Evolutionary conservation across 2,797 vertebrate species (phyloP), one percentile per base, ranked within the genome.

Genomic region (Staurois parvus): DNA sequence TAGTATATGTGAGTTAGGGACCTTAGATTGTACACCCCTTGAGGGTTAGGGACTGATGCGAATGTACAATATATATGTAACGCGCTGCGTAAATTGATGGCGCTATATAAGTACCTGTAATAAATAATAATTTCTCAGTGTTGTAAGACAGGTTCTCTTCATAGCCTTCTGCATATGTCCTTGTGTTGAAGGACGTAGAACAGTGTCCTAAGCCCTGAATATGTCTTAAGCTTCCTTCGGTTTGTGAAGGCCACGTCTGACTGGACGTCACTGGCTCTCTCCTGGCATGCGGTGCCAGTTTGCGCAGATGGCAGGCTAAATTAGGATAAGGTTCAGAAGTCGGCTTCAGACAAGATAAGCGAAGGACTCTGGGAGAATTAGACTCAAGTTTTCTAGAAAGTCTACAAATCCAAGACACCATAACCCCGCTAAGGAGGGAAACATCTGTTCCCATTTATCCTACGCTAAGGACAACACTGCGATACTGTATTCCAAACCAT

Each of bases 311-410:
- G 78, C 21, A 15, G 19, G 28, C 15, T 69, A 30, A 79, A 79
- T 79, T 32, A 79, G 64, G 64, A 48, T 68, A 21, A 12, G 21
- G 28, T 45, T 69, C 78, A 80, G 24, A 24, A 40, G 70, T 12
- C 37, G 37, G 70, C 11, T 42, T 72, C 70, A 72, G 70, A 72
- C 42, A 45, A 79, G 66, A 80, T 80, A 45, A 45, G 45, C 12
- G 17, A 2, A 64, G 59, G n/a, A 24, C 59, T 48, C 45, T 17
- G 45, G 13, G 59, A 30, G 64, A 24, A 72, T 80, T 80, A 59
- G 30, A 34, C 7, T 9, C 28, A 66, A 32, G 3, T 59, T n/a
- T 72, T 72, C 24, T 34, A 72, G 45, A 52, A 80, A 37, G 30
- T 72, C 78, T 24, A 12, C 30, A 52, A 70, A 72, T 80, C 78